These are phyloP conservation scores for Taeniopygia guttata DNA, from an alignment of 2,797 vertebrate genomes.

Conservation along the genomic window DNA sequence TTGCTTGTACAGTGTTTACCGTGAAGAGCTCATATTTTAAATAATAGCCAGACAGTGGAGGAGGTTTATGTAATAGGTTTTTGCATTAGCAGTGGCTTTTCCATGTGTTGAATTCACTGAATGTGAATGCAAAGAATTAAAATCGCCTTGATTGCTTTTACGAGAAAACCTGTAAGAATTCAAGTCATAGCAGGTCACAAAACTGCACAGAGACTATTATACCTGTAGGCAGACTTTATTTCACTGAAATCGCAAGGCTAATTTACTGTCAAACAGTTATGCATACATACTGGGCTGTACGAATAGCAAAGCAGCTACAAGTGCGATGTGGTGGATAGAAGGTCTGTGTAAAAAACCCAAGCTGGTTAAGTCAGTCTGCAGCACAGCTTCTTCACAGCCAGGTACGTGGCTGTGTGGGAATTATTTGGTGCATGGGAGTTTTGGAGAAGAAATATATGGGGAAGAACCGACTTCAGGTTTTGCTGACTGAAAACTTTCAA, in stretches of 20 bases:
- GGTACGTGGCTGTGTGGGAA: background rate
- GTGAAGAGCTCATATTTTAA: background rate
- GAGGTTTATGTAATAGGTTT: background rate
- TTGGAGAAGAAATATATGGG: background rate
- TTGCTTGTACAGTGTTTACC: background rate
- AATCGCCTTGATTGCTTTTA: fast-evolving
- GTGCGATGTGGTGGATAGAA: background rate
- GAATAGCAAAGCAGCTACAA: background rate
- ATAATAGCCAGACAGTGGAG: fast-evolving
- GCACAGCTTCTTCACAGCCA: background rate
- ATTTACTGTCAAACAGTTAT: background rate
- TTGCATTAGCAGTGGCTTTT: background rate
- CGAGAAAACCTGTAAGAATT: fast-evolving
- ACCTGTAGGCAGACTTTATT: background rate
- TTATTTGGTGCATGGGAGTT: background rate
- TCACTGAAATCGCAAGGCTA: background rate
- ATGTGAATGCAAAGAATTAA: background rate
- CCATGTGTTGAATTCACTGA: too few species aligned
- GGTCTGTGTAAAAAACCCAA: background rate
- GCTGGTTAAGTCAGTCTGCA: background rate
- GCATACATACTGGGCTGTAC: fast-evolving
- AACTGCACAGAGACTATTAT: background rate
- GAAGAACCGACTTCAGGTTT: background rate
- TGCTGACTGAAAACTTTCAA: background rate
- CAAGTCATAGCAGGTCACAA: background rate